phyloP scores from a whole-genome alignment of 2,888 invertebrate genomes.

The Athetis lepigone region DNA sequence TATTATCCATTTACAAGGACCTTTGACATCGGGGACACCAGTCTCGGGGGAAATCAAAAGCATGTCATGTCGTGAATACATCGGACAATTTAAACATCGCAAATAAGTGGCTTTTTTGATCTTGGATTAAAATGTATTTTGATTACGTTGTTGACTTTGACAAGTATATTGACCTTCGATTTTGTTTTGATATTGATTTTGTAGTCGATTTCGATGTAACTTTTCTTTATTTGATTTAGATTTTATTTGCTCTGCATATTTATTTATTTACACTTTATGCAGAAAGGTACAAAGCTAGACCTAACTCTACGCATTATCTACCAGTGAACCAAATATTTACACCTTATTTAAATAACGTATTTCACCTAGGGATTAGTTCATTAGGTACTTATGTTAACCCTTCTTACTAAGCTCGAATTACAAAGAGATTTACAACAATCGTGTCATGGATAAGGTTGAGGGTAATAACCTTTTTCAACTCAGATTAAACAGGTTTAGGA shows the following conservation, averaged over 20 bases:
- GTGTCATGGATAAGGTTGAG: background rate
- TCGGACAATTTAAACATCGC: slow-evolving; percentile 44
- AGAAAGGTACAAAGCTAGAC: too few species aligned
- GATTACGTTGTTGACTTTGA: slow-evolving; percentile 17
- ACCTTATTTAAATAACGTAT: too few species aligned
- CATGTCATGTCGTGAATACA: slow-evolving; percentile 41
- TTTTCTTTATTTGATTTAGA: background rate
- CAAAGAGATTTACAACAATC: background rate
- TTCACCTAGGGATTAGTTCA: too few species aligned
- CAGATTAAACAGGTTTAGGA: too few species aligned
- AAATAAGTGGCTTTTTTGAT: slow-evolving; percentile 36
- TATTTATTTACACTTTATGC: too few species aligned
- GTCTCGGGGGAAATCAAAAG: slow-evolving; percentile 58
- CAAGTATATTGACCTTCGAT: background rate
- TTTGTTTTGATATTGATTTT: background rate
- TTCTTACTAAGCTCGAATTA: background rate
- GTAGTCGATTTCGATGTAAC: background rate
- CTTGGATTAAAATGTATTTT: slow-evolving; percentile 16
- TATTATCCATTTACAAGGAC: slow-evolving; percentile 48
- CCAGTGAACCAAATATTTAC: too few species aligned
- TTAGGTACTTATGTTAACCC: background rate
- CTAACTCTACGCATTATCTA: too few species aligned
- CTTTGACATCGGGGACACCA: slow-evolving; percentile 35
- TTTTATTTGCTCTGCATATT: too few species aligned
- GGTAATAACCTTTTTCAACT: background rate